Conservation (phyloP, 2,888 invertebrate genomes). For the Pasiphila rectangulata region DNA sequence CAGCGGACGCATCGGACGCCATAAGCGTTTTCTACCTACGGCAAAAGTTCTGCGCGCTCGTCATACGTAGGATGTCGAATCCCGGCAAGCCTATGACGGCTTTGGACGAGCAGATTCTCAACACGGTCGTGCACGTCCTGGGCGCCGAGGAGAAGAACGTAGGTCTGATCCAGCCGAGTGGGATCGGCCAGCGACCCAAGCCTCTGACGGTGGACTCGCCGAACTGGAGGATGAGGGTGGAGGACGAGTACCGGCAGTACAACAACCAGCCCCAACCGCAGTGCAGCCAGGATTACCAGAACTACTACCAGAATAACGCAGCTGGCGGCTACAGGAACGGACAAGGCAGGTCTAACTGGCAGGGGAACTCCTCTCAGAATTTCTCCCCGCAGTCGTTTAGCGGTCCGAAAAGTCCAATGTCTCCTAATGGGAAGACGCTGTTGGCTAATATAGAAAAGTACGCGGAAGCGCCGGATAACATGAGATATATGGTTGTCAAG, state of each 20-base stretch:
- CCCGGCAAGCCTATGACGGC: constrained; percentile 80
- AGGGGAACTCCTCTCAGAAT: constrained; percentile 43
- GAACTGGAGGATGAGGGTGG: constrained; percentile 59
- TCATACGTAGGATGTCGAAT: constrained; percentile 82
- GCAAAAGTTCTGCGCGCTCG: constrained; percentile 86
- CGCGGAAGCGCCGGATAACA: constrained; percentile 44
- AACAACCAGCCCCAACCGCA: constrained; percentile 51
- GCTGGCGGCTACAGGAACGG: constrained; percentile 47
- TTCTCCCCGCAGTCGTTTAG: constrained; percentile 51
- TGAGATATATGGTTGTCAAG: constrained; percentile 82
- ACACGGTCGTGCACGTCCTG: constrained; percentile 84
- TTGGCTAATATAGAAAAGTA: constrained; percentile 68
- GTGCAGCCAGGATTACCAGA: constrained; percentile 47
- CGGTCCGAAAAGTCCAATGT: constrained; percentile 61
- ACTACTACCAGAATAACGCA: constrained; percentile 50
- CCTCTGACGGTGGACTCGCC: constrained; percentile 83
- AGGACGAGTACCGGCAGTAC: constrained; percentile 44
- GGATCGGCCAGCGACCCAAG: constrained; percentile 88
- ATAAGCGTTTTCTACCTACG: constrained; percentile 84
- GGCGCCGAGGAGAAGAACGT: constrained; percentile 86
- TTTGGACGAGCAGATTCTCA: constrained; percentile 85
- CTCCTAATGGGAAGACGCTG: constrained; percentile 60
- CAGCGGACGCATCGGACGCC: constrained; percentile 84
- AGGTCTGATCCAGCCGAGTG: constrained; percentile 85
- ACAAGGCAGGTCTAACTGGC: constrained; percentile 41